These are phyloP conservation scores for Oikopleura dioica DNA, from an alignment of 23 tunicate species.

Conservation along the genomic window DNA sequence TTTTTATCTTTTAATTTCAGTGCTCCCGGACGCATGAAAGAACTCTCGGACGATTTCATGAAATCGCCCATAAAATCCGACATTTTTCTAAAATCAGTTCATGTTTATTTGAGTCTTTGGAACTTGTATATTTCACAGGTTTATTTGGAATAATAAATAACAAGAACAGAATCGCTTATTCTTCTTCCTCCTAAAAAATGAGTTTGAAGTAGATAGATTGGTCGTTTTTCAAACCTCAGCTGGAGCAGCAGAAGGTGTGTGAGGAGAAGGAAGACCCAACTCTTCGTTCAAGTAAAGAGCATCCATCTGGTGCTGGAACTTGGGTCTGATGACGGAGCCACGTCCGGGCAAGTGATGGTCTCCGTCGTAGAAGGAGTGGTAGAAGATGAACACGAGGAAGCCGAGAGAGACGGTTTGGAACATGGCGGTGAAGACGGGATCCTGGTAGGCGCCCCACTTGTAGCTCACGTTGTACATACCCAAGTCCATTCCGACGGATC, in stretches of 20 bases:
- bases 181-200: too few species aligned
- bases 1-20: conserved; percentile 17
- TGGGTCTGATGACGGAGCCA: neutral
- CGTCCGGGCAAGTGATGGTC: neutral
- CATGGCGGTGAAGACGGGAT: neutral
- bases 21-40: neutral
- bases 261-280: neutral
- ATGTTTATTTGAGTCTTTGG: neutral
- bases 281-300: neutral
- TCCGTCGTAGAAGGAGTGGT: neutral
- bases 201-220: too few species aligned
- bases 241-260: neutral
- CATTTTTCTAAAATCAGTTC: neutral
- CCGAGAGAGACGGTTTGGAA: neutral
- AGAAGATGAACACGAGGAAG: neutral
- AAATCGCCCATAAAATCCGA: too few species aligned
- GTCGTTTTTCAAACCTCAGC: neutral
- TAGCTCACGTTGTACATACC: neutral
- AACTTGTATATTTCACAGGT: neutral
- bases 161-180: too few species aligned
- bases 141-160: neutral
- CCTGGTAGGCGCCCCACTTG: neutral
- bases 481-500: too few species aligned
- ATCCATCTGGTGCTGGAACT: neutral
- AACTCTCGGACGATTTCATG: too few species aligned